Conservation (phyloP, 2,113 vertebrate species). For the Mohoua ochrocephala region DNA sequence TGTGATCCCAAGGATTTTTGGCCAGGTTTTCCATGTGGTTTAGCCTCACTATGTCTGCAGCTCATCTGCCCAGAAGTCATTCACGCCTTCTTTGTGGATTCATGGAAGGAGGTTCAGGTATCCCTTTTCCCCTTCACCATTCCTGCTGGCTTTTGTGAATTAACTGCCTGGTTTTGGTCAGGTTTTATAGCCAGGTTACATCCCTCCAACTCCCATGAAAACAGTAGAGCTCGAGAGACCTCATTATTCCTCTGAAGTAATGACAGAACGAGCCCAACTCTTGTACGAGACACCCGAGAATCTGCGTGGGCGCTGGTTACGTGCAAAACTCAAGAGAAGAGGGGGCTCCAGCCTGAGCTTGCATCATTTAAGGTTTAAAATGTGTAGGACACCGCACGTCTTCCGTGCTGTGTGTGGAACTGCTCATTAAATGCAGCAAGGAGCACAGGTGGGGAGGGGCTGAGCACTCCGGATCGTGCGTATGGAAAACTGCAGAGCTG, state of each 20-base stretch:
- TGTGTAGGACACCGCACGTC: background rate
- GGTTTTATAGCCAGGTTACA: background rate
- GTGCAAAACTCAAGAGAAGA: background rate
- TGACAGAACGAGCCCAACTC: background rate
- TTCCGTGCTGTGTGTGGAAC: background rate
- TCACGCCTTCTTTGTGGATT: background rate
- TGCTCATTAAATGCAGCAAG: background rate
- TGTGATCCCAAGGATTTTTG: background rate
- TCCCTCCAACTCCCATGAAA: background rate
- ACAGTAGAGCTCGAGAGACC: background rate
- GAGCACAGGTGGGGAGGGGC: background rate
- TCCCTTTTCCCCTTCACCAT: background rate
- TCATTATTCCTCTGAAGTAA: background rate
- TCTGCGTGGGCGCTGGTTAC: accelerated
- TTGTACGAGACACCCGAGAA: background rate
- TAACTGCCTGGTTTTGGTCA: background rate
- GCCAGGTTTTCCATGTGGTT: background rate
- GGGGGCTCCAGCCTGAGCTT: background rate
- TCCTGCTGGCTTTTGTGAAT: background rate
- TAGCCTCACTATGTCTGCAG: accelerated
- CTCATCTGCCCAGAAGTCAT: background rate
- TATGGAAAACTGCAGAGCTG: background rate
- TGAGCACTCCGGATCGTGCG: background rate
- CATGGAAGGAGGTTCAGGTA: accelerated
- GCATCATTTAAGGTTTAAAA: background rate